Evolutionary conservation across 92 coral and sea anemone genomes (phyloP), one percentile per base, ranked within the genome.

Genomic region (Diadumene lineata): DNA sequence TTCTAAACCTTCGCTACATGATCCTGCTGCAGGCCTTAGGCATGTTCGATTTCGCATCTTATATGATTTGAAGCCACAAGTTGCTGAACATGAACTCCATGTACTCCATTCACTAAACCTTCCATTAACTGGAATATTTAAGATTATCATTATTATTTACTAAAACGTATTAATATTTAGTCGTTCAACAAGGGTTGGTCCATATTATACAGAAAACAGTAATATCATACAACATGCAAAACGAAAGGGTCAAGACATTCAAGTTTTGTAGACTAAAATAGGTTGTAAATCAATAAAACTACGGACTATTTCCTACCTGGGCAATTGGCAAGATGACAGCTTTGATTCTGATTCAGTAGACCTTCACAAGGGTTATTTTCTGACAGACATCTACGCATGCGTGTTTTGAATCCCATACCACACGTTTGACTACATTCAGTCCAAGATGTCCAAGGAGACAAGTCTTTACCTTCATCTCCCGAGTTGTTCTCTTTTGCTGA

Each of bases 381-480:
- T 17, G 43, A 72, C 38, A 25, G 44, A 43, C 96, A 90, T 29
- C 56, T 44, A 25, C 96, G 85, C 50, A 81, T 50, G n/a, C 96
- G 87, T 25, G 85, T 64, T 23, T 71, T 74, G n/a, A 64, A 33
- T 19, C 92, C 96, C 22, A 34, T 25, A 29, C 92, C 96, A 73
- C 96, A 90, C 11, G 84, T 58, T 15, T 60, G 60, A 63, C 83
- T 87, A 33, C 96, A 90, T 21, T 6, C 26, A 18, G 87, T 55
- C 96, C 96, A 90, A 22, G 32, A 69, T 9, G 85, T 79, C 96
- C 96, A 90, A 0, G 86, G 75, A 25, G 75, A 72, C 66, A 82
- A 78, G 67, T 72, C 84, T 21, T 78, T 69, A 30, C 77, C 81
- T 4, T 50, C 38, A 24, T 65, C 69, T n/a, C 18, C 61, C 33